phyloP scores from a whole-genome alignment of 2,797 vertebrate species.

The Macroramphosus scolopax region DNA sequence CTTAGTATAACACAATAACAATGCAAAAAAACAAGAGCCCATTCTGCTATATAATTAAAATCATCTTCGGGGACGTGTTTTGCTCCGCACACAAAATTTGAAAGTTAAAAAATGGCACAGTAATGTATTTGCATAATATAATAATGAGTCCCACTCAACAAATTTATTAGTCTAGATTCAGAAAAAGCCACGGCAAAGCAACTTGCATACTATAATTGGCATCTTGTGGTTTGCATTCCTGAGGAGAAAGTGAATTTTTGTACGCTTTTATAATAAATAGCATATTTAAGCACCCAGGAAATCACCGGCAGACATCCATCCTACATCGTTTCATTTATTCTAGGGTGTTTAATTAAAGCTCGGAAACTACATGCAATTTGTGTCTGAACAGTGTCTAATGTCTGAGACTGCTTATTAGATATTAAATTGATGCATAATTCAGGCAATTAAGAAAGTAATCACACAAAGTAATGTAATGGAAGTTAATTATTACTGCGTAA shows the following conservation, averaged over 20 bases:
- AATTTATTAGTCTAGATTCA: constrained; percentile 81
- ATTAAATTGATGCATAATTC: constrained; percentile 99
- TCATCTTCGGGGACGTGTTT: constrained; percentile 75
- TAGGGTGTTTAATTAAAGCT: constrained; percentile 99
- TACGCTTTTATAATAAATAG: constrained; percentile 99
- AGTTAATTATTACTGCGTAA: constrained; percentile 99
- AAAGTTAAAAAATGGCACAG: constrained; percentile 80
- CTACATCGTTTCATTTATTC: constrained; percentile 99
- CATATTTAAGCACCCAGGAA: constrained; percentile 99
- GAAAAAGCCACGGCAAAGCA: constrained; percentile 77
- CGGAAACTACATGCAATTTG: constrained; percentile 98
- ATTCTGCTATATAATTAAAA: constrained; percentile 75
- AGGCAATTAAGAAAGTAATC: constrained; percentile 99
- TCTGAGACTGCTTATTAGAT: constrained; percentile 99
- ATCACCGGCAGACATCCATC: constrained; percentile 98
- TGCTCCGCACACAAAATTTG: constrained; percentile 72
- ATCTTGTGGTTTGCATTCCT: constrained; percentile 96
- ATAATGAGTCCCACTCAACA: constrained; percentile 82
- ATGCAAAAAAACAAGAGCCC: constrained; percentile 69
- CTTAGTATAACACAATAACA: constrained; percentile 68
- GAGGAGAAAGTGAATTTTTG: constrained; percentile 91
- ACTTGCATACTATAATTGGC: constrained; percentile 83
- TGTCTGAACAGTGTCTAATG: constrained; percentile 99
- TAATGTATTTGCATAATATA: constrained; percentile 83
- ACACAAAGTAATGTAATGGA: constrained; percentile 99